A percentile compares a stretch with the other conserved stretches of the same genome.
Conservation (phyloP, 2,888 invertebrate species). For the Parapristionchus giblindavisi region DNA sequence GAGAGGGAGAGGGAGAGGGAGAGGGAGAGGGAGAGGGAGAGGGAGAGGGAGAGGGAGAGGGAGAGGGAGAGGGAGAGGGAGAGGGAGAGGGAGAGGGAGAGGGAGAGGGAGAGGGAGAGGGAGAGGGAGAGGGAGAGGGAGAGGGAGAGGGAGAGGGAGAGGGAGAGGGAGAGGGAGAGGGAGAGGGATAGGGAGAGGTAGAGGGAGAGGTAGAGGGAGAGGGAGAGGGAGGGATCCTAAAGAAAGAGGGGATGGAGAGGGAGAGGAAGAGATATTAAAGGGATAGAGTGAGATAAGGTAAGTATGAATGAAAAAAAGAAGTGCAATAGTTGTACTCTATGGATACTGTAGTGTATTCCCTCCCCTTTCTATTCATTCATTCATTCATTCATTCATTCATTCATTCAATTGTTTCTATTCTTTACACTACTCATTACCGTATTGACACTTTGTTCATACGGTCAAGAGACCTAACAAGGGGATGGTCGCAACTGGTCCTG, state of each 20-base stretch:
- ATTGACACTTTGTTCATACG: neutral
- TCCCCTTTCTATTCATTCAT: neutral
- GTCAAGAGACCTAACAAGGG: neutral
- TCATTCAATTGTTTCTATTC: neutral
- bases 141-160: constrained; percentile 24
- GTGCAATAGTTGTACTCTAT: no score
- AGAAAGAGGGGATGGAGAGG: no score
- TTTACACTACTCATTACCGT: no score
- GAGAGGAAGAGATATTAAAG: constrained; percentile 1
- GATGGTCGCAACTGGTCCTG: no score
- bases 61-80: constrained; percentile 27
- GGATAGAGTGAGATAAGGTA: neutral
- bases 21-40: constrained; percentile 26
- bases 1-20: no score
- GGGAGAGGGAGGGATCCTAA: no score
- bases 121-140: constrained; percentile 24
- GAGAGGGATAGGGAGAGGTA: no score
- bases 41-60: constrained; percentile 35
- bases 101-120: constrained; percentile 1
- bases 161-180: constrained; percentile 21
- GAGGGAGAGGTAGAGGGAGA: no score
- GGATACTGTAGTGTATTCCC: no score
- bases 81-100: constrained; percentile 18
- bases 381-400: neutral
- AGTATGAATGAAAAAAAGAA: neutral